Base-by-base conservation (phyloP, 2,888 invertebrate genomes). In the Stenodema calcarata region DNA sequence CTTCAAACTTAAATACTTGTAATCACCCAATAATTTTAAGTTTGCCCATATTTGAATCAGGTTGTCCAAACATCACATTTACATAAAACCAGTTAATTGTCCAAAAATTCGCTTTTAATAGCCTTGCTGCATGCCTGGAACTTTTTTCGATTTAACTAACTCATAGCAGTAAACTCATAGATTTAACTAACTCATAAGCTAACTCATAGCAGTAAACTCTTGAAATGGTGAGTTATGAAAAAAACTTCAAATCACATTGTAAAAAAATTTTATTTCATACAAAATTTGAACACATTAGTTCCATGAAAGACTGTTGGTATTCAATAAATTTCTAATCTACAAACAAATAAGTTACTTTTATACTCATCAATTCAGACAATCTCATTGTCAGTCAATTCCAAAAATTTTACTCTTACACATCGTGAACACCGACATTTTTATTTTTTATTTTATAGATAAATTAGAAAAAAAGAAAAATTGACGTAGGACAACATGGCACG, bases 271-370 rank as follows among this genome's bases (percentile, higher is more conserved):
- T 84, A 82, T 69, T 75, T 54, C 80, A 54, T 80, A 80, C 80
- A 80, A 62, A 54, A 62, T 50, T 35, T 79, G 88, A 88, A 88
- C 88, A 88, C 88, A 87, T 88, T 30, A 87, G 87, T 88, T 88
- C 85, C 86, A 73, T 88, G 88, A 88, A 88, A 88, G 88, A 88
- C 88, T 16, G 69, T 28, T 84, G 88, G 88, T 87, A 88, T 83
- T 75, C 16, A 35, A 80, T 86, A 87, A 80, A 69, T 87, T 79
- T 27, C 79, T 28, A 62, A 7, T 62, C 62, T 62, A 62, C 62
- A 11, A 62, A 62, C 62, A 62, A 54, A 73, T 35, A 62, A 54
- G 47, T 85, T 70, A 62, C 35, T 47, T 4, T 76, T 70, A 4
- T 73, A n/a, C 30, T 50, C 62, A 79, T 62, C n/a, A 62, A 62